Base-by-base conservation (phyloP, 2,888 invertebrate genomes). In the Aplocera efformata region DNA sequence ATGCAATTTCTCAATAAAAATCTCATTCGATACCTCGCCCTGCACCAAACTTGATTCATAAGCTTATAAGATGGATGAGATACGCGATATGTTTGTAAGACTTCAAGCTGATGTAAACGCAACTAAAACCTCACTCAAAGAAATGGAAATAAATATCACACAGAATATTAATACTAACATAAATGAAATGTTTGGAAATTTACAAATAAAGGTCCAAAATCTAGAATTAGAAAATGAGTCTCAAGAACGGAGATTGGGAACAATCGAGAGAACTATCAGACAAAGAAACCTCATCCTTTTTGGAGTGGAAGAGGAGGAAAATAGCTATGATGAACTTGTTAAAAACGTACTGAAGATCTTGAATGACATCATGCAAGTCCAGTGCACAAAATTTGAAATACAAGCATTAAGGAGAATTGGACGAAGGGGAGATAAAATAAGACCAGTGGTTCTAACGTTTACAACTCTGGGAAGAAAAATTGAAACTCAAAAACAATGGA, bases 391-490 rank as follows among this genome's bases (percentile, higher is more conserved):
- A 10, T 10, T 5, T n/a, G 33, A 33, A 3, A 20, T 33, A 13
- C 33, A 33, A 20, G 26, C 26, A 25, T 8, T 10, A 9, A 26
- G 20, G 6, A 25, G 33, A 1, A 26, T 33, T 6, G 33, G 33
- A 7, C 26, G 13, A 13, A 27, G 26, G 8, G 20, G 20, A 20
- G 33, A 25, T 5, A 33, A 9, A 5, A 25, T 25, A 4, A 23
- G 25, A 8, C 33, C 33, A 3, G 25, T 33, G 1, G 20, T n/a
- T 8, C 7, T 33, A 9, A 25, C 26, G 1, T 24, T 25, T 21
- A 9, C 9, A 1, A 33, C 33, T 2, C 7, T 17, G 4, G 33
- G 33, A 9, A 33, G 9, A 26, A 33, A 33, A 8, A 8, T 33
- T 25, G 7, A 20, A 26, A 10, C 8, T 32, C 1, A 32, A 32